These are phyloP conservation scores for Pterostichus madidus DNA, from an alignment of 2,888 invertebrate genomes.

Conservation along the genomic window DNA sequence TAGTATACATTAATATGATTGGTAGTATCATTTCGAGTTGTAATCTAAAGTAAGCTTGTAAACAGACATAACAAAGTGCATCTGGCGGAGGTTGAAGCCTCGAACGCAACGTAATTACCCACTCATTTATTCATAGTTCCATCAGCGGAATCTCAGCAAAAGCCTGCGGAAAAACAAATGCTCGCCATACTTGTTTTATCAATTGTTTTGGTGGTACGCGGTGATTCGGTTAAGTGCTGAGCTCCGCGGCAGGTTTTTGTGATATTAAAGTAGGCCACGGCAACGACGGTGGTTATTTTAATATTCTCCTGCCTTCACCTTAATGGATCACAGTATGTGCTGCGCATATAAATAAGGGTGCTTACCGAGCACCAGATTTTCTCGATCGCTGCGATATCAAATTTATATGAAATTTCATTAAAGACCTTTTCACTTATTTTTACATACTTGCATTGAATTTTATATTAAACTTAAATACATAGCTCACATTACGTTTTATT, in stretches of 20 bases:
- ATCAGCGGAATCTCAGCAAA: not conserved
- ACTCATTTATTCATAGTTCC: conserved; percentile 1
- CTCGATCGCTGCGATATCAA: not conserved
- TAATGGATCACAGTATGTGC: conserved; percentile 6
- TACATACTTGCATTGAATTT: not conserved
- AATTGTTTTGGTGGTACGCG: conserved; percentile 5
- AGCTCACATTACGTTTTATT: not conserved
- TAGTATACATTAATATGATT: no score
- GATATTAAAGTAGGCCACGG: not conserved
- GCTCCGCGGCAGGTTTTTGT: not conserved
- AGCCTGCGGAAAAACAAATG: not conserved
- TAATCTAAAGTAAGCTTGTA: no score
- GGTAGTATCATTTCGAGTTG: no score
- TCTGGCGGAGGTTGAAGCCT: no score
- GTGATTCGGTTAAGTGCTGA: conserved; percentile 5
- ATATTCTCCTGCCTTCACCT: conserved; percentile 9
- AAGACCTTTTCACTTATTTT: conserved; percentile 6
- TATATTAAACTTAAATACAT: conserved; percentile 1
- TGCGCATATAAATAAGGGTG: conserved; percentile 11
- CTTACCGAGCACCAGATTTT: conserved; percentile 5
- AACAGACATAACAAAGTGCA: no score
- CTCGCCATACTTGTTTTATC: not conserved
- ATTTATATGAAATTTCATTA: conserved; percentile 3
- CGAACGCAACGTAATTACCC: not conserved
- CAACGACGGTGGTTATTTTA: not conserved